A percentile compares a stretch with the other conserved stretches of the same genome.
phyloP scores from a whole-genome alignment of 2,113 vertebrate species.

The Stegostoma tigrinum region DNA sequence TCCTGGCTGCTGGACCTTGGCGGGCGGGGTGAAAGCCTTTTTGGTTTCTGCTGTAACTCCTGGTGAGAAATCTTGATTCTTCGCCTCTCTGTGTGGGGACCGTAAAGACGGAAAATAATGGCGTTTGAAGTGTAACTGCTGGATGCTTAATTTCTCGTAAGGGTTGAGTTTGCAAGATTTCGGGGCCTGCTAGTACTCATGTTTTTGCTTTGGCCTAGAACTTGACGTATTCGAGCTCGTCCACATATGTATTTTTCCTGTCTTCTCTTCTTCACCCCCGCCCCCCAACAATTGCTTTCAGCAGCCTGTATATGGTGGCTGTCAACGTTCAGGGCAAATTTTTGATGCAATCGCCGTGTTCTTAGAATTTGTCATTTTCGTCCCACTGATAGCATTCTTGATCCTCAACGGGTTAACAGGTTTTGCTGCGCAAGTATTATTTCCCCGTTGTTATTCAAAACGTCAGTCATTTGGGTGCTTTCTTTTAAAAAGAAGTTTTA shows the following conservation, averaged over 20 bases:
- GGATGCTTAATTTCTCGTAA: too few relatives aligned
- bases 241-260: neutral
- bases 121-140: neutral
- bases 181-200: neutral
- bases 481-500: neutral
- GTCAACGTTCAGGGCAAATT: neutral
- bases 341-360: neutral
- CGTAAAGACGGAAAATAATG: neutral
- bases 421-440: neutral
- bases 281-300: neutral
- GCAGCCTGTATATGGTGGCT: too few relatives aligned
- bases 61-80: neutral
- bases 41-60: neutral
- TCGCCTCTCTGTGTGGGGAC: neutral
- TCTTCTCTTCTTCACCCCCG: too few relatives aligned
- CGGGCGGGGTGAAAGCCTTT: neutral
- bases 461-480: neutral
- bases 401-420: too few relatives aligned
- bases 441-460: neutral
- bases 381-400: too few relatives aligned
- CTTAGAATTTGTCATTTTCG: neutral
- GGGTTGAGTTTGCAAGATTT: neutral
- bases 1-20: neutral
- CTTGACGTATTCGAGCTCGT: slow-evolving; percentile 13
- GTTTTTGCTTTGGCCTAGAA: slow-evolving; percentile 30